phyloP scores from a whole-genome alignment of 1,140 invertebrate species.

The Magallana angulata region DNA sequence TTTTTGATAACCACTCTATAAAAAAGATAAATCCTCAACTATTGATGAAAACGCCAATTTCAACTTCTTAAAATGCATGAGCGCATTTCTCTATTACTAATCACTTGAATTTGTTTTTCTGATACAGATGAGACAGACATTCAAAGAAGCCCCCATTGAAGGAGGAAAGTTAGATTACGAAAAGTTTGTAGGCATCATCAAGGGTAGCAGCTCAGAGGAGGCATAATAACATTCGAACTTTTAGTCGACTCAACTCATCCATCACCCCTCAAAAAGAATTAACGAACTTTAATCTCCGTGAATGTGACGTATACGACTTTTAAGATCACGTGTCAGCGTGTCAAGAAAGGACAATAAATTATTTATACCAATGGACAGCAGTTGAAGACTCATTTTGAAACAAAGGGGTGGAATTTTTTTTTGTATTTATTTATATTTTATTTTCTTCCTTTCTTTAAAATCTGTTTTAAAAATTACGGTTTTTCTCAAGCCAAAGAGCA shows the following conservation, averaged over 20 bases:
- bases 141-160: conserved; percentile 96
- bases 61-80: too few relatives aligned
- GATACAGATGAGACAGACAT: conserved; percentile 90
- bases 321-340: conserved; percentile 34
- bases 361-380: background rate
- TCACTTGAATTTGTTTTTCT: background rate
- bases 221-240: conserved; percentile 33
- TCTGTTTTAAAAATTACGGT: conserved; percentile 49
- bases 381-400: conserved; percentile 14
- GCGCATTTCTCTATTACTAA: too few relatives aligned
- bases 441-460: background rate
- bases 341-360: conserved; percentile 19
- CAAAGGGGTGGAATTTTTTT: background rate
- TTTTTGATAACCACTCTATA: background rate
- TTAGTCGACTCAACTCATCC: conserved; percentile 44
- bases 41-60: background rate
- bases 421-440: conserved; percentile 13
- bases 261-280: conserved; percentile 30
- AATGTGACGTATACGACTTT: conserved; percentile 36
- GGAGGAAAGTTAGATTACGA: conserved; percentile 95
- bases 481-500: conserved; percentile 60
- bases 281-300: conserved; percentile 34
- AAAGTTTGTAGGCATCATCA: conserved; percentile 92
- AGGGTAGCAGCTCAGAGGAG: conserved; percentile 76
- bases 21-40: background rate